These are phyloP conservation scores for Lepidocyrtoides sp. DNA, from an alignment of 2,888 invertebrate genomes.

Conservation along the genomic window DNA sequence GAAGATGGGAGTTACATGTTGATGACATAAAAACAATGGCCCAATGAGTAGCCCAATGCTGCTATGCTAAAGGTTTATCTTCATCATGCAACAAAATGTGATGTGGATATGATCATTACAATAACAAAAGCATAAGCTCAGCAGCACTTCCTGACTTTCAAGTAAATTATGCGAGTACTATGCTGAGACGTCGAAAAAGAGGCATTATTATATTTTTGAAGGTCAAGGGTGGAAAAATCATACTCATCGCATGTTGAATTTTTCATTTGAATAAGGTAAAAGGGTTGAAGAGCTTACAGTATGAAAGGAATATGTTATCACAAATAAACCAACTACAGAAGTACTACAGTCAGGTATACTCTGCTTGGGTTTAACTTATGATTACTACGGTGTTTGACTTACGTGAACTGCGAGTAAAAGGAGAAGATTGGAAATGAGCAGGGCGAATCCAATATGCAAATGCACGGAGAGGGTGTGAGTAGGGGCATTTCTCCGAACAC, in stretches of 20 bases:
- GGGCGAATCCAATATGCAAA: slow-evolving; percentile 85
- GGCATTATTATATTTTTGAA: slow-evolving; percentile 37
- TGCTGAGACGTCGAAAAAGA: neutral
- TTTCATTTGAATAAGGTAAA: no score
- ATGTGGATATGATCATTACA: no score
- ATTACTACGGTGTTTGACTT: no score
- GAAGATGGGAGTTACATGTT: slow-evolving; percentile 49
- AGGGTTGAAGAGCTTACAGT: no score
- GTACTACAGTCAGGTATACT: no score
- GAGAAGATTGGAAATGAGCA: slow-evolving; percentile 85
- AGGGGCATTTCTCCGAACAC: slow-evolving; percentile 82
- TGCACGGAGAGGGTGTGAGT: slow-evolving; percentile 82
- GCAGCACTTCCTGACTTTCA: neutral
- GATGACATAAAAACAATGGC: slow-evolving; percentile 50
- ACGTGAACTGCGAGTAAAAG: slow-evolving; percentile 85
- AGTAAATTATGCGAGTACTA: neutral
- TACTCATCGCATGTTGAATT: neutral
- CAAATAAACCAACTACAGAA: no score
- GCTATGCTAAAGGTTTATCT: no score
- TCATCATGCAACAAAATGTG: no score
- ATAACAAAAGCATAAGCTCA: no score
- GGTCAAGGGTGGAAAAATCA: slow-evolving; percentile 50
- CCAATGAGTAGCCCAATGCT: no score
- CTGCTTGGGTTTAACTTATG: no score
- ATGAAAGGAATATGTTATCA: no score